phyloP scores from a whole-genome alignment of 23 tunicate genomes.

The Trididemnum clinides region DNA sequence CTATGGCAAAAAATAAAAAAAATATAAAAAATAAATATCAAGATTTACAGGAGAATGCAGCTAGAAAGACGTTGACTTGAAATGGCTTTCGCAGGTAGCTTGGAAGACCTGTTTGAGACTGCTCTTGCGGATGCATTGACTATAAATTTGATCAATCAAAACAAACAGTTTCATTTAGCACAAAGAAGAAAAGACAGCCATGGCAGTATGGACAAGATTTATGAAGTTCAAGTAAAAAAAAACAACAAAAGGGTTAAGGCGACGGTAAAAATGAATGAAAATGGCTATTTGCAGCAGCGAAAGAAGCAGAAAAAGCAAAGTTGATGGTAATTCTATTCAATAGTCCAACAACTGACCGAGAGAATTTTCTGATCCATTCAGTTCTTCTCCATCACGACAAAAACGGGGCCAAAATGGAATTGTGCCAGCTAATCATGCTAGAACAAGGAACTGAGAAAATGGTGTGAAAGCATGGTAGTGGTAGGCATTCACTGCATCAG shows the following conservation, averaged over 20 bases:
- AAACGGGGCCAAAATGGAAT: background rate
- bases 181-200: background rate
- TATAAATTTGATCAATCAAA: background rate
- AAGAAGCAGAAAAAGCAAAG: background rate
- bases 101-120: constrained; percentile 19
- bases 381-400: background rate
- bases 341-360: background rate
- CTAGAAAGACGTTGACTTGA: background rate
- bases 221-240: background rate
- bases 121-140: constrained; percentile 3
- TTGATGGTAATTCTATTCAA: background rate
- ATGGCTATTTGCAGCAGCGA: background rate
- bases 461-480: no score
- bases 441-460: background rate
- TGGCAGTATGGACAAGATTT: constrained; percentile 1
- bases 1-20: no score
- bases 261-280: background rate
- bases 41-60: background rate
- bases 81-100: background rate
- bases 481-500: no score
- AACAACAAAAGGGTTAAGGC: background rate
- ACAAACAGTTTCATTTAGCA: constrained; percentile 2
- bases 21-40: no score
- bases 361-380: background rate
- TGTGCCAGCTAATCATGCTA: background rate